A percentile compares a stretch with the other conserved stretches of the same genome.
Evolutionary conservation across 2,888 invertebrate genomes (phyloP).

Genomic region (Drosophila nigricruria): DNA sequence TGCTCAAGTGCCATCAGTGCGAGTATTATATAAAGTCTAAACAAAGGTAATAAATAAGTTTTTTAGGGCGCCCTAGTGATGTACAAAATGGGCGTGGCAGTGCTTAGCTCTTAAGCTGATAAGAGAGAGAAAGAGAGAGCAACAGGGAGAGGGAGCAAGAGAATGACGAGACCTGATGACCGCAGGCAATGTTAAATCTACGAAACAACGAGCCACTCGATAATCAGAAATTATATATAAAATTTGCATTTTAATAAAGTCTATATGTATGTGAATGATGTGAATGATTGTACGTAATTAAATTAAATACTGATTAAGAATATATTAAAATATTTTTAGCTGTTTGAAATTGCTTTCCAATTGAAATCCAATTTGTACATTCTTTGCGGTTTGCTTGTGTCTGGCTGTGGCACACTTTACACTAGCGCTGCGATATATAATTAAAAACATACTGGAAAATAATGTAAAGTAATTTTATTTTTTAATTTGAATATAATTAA

Average conservation of each 20-base stretch:
- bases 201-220: background rate
- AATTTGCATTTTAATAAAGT: background rate
- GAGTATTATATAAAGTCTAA: slow-evolving; percentile 75
- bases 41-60: slow-evolving; percentile 81
- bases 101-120: slow-evolving; percentile 49
- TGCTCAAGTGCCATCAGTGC: slow-evolving; percentile 68
- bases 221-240: slow-evolving; percentile 5
- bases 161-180: slow-evolving; percentile 41
- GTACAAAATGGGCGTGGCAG: slow-evolving; percentile 30
- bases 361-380: slow-evolving; percentile 18
- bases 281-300: background rate
- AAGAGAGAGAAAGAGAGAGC: slow-evolving; percentile 9
- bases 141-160: background rate
- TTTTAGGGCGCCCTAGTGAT: slow-evolving; percentile 50
- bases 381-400: slow-evolving; percentile 19
- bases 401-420: background rate
- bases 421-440: background rate
- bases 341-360: slow-evolving; percentile 14
- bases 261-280: background rate
- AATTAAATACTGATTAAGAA: slow-evolving; percentile 10
- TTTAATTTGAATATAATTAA: too few relatives aligned
- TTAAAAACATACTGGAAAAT: background rate
- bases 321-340: slow-evolving; percentile 3
- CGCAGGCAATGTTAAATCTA: slow-evolving; percentile 5
- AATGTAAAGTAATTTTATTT: too few relatives aligned